Base-by-base conservation (phyloP, 2,113 vertebrate genomes). In the Caloenas nicobarica region DNA sequence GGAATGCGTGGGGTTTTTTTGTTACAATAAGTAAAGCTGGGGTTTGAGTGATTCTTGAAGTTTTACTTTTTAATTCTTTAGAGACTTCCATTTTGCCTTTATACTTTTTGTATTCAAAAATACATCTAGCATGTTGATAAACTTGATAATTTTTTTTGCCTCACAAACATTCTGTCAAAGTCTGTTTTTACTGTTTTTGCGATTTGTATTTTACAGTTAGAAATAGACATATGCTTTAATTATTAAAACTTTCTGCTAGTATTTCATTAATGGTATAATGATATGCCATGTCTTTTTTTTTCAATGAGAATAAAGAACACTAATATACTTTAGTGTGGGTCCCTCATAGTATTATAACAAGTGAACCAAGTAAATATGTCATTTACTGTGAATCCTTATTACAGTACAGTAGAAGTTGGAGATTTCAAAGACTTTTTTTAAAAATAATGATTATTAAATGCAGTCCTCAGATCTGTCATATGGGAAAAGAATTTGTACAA, bases 41-140 rank as follows among this genome's bases (percentile, higher is more conserved):
- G 28, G n/a, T 95, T 92, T 87, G 31, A 93, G 66, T 58, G 68
- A 91, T 94, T 91, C 79, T 86, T 93, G 69, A 96, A 91, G 88
- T 94, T 91, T 97, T 74, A 83, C 42, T 77, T 84, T 82, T 66
- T 54, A 48, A 53, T 84, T 81, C n/a, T 88, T 81, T 69, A 60
- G 44, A 96, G 56, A 91, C 29, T 92, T 82, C 13, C 1, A 5
- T 38, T 88, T 81, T 97, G 61, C 83, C 76, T 89, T 95, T 93
- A 73, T 24, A 15, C 38, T 92, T 95, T 60, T 74, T 76, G 80
- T 95, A 97, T 91, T 91, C 68, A 96, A 68, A 97, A 96, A 57
- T 90, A 71, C 38, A 74, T 38, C 46, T 92, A 77, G 15, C 38
- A 93, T 58, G 13, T 44, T 85, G 58, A 68, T 93, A 89, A 97